Base-by-base conservation (phyloP, 2,797 vertebrate genomes). In the Pygocentrus nattereri region DNA sequence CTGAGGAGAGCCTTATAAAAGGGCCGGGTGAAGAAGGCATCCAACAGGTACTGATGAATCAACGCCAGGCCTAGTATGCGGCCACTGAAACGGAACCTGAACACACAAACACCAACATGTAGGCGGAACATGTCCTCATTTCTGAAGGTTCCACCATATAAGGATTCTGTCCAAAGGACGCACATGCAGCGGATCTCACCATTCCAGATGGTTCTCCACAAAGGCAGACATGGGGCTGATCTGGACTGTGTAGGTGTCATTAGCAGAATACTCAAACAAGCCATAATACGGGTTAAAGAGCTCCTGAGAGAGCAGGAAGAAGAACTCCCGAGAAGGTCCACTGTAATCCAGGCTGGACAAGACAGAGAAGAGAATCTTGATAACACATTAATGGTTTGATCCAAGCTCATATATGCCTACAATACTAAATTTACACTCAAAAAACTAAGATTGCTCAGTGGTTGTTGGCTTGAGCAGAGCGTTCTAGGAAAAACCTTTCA, bases 141-240 rank as follows among this genome's bases (percentile, higher is more conserved):
- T 64, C 21, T 5, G 27, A 64, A 64, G 27, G 61, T 25, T 54
- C 47, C 41, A 75, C 52, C 58, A 67, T 47, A 79, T 50, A 19
- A 47, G 12, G 4, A 50, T 15, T 58, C 31, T 54, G 13, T 52
- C 25, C 2, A 31, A 16, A 68, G 67, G 62, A 73, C n/a, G n/a
- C n/a, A n/a, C 19, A 3, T 15, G 72, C 49, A 41, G 54, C 52
- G 1, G 12, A 21, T 21, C 93, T 94, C 94, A 96, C 96, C 96
- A 97, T 91, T 97, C 96, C 74, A 96, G 92, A 85, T 97, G 96
- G 80, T 96, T 97, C 92, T 97, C 96, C 81, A 97, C 96, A 77
- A 97, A 97, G 10, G 96, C 95, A 71, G 96, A 96, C 96, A 97
- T 97, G 79, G 96, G 96, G 86, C 96, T 97, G 91, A 97, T 97